phyloP scores from a whole-genome alignment of 2,888 invertebrate species.

The Phytoseiulus persimilis region DNA sequence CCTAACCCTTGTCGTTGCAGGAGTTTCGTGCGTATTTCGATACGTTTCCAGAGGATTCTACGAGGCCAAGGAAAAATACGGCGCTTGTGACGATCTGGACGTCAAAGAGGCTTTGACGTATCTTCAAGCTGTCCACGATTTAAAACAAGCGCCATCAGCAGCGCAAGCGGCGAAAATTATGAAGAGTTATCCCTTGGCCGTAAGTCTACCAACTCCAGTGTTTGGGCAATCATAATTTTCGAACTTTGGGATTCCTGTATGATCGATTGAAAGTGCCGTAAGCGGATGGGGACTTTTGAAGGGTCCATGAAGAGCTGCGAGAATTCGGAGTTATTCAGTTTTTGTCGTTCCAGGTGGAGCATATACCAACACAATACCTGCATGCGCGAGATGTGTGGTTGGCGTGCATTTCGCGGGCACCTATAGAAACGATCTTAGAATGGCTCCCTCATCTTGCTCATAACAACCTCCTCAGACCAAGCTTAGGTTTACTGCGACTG shows the following conservation, averaged over 20 bases:
- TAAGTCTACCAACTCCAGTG: background rate
- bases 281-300: too few relatives aligned
- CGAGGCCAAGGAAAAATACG: conserved; percentile 45
- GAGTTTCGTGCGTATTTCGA: conserved; percentile 47
- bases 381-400: conserved; percentile 21
- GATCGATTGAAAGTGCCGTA: too few relatives aligned
- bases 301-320: too few relatives aligned
- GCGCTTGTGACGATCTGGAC: conserved; percentile 42
- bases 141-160: conserved; percentile 47
- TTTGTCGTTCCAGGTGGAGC: conserved; percentile 6
- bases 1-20: conserved; percentile 45
- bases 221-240: too few relatives aligned
- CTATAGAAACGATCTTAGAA: background rate
- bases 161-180: conserved; percentile 54
- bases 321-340: background rate
- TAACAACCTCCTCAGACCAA: conserved; percentile 25
- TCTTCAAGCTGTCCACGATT: conserved; percentile 48
- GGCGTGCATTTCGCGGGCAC: conserved; percentile 14
- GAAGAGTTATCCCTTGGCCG: conserved; percentile 45
- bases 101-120: conserved; percentile 47
- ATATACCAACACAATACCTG: conserved; percentile 11
- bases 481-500: background rate
- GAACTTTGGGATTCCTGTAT: too few relatives aligned
- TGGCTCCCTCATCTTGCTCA: conserved; percentile 32
- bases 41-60: conserved; percentile 46